Evolutionary conservation across 2,113 vertebrate species (phyloP).

Genomic region (Castor canadensis): DNA sequence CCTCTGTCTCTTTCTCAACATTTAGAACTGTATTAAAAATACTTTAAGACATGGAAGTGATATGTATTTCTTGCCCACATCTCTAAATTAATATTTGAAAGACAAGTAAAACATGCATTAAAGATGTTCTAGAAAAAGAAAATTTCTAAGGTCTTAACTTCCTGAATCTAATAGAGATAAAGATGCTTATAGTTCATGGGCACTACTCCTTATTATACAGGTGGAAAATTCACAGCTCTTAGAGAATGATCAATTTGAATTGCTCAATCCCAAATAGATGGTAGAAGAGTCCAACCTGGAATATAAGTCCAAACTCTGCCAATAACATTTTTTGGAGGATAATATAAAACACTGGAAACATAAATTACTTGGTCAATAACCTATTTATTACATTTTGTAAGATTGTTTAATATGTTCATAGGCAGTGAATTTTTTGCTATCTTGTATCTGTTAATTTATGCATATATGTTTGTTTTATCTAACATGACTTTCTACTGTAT

Average conservation of each 20-base stretch:
- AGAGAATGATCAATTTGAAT: neutral
- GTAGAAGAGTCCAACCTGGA: neutral
- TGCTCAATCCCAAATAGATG: neutral
- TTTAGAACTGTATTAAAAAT: neutral
- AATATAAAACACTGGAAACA: neutral
- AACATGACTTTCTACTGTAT: neutral
- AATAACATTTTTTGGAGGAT: neutral
- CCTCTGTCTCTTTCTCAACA: neutral
- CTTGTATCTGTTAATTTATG: neutral
- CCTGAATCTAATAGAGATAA: neutral
- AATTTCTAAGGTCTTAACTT: neutral
- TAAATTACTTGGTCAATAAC: neutral
- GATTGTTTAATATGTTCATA: neutral
- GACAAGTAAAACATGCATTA: neutral
- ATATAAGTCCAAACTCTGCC: neutral
- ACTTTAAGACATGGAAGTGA: neutral
- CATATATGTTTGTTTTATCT: neutral
- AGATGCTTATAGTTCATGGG: neutral
- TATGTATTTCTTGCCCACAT: neutral
- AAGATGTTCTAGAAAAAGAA: neutral
- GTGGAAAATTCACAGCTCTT: neutral
- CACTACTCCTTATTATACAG: neutral
- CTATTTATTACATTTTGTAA: neutral
- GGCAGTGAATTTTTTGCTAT: neutral
- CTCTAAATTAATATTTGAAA: constrained; percentile 10